phyloP scores from a whole-genome alignment of 2,797 vertebrate species.

The Vultur gryphus region DNA sequence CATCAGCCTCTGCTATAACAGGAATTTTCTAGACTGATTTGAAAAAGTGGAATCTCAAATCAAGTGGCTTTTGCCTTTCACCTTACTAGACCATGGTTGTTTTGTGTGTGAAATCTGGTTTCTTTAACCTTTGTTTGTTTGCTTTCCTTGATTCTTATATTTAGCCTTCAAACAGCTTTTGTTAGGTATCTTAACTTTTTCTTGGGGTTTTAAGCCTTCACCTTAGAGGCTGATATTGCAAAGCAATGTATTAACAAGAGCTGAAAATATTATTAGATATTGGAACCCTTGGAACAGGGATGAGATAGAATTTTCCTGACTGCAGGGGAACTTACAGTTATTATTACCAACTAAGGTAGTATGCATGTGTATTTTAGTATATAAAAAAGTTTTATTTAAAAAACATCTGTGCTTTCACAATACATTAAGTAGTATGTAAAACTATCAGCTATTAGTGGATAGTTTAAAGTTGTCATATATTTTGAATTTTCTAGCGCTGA shows the following conservation, averaged over 20 bases:
- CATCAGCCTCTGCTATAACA: neutral
- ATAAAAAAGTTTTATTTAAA: neutral
- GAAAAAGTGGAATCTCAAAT: neutral
- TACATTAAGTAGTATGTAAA: neutral
- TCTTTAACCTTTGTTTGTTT: neutral
- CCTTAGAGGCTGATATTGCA: neutral
- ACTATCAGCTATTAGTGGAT: neutral
- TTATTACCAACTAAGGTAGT: neutral
- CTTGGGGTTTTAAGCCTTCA: neutral
- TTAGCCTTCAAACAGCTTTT: neutral
- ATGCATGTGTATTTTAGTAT: neutral
- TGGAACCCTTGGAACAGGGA: neutral
- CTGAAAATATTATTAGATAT: neutral
- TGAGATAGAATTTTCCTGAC: neutral
- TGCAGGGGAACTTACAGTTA: neutral
- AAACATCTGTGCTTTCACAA: neutral
- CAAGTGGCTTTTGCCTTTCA: neutral
- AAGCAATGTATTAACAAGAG: neutral
- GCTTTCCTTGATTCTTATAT: neutral
- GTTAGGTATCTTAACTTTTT: neutral
- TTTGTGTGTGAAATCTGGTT: neutral
- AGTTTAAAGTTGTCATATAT: constrained; percentile 6
- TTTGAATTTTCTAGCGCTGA: neutral
- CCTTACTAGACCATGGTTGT: neutral
- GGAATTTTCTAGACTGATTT: neutral